Base-by-base conservation (phyloP, 2,888 invertebrate species). In the Drosophila pullipes region DNA sequence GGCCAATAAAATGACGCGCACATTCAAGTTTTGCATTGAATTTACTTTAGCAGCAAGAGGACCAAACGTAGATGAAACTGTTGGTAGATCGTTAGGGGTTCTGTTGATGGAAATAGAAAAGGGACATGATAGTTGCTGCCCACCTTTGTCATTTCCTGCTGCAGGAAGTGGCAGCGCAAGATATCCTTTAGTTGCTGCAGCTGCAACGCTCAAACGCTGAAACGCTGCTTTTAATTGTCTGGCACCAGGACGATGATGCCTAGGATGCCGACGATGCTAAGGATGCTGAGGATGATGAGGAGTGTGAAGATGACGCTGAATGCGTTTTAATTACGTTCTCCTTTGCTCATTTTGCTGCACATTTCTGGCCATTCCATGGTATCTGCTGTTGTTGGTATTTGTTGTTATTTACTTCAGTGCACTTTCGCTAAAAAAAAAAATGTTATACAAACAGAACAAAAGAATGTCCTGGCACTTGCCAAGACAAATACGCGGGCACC, bases 261-360 rank as follows among this genome's bases (percentile, higher is more conserved):
- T 10, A 25, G n/a, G 54, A 54, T 28, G 59, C 41, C 22, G 18
- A 16, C 7, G 25, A 11, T n/a, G 39, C 16, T 1, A 25, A 22
- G 1, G 74, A 13, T 25, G 47, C 31, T 25, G 25, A 7, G 33
- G 28, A 13, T 18, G 39, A 52, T 62, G 61, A 66, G 63, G 81
- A 81, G 71, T 63, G 59, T 66, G 81, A 66, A 80, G 81, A 50
- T 61, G 81, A 72, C 67, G 72, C 33, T 81, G 82, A 83, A 78
- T 81, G 79, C 78, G 83, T 88, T 89, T 90, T 90, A 90, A 90
- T 88, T 88, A 81, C 90, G 81, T 80, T 81, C 83, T 76, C 75
- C 74, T 65, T 81, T 86, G 81, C 89, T 78, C 78, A 85, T 82
- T 89, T 89, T 70, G 59, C 73, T 69, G 72, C 74, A 71, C 69